Conservation (phyloP, 2,797 vertebrate genomes). For the Cuniculus paca region DNA sequence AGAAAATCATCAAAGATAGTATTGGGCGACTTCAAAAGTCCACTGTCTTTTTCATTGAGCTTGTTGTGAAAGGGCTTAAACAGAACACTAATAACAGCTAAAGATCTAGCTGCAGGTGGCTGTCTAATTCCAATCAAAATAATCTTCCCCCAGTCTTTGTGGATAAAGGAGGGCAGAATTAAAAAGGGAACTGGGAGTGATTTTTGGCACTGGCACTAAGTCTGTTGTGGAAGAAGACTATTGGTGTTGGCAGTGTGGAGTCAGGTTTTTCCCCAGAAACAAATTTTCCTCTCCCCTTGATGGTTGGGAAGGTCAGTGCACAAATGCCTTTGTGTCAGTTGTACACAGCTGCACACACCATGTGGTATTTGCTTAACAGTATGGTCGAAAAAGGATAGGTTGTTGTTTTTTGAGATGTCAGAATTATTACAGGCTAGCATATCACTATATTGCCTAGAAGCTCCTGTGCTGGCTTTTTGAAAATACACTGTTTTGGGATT, state of each 20-base stretch:
- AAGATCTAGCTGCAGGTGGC: constrained; percentile 86
- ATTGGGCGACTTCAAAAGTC: constrained; percentile 85
- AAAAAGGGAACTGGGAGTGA: constrained; percentile 68
- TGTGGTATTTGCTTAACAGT: constrained; percentile 51
- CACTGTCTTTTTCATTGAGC: constrained; percentile 83
- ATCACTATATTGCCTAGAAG: constrained; percentile 63
- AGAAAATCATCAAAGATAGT: constrained; percentile 82
- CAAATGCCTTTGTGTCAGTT: constrained; percentile 62
- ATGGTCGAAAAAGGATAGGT: not conserved
- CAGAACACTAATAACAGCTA: constrained; percentile 79
- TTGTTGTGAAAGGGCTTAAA: constrained; percentile 84
- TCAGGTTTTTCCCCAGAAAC: constrained; percentile 31
- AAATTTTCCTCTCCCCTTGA: constrained; percentile 63
- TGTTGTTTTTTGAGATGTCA: constrained; percentile 13
- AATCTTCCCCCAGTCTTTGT: constrained; percentile 79
- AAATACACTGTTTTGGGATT: constrained; percentile 62
- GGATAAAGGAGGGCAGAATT: constrained; percentile 83
- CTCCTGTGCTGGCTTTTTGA: constrained; percentile 68
- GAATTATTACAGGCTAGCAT: constrained; percentile 61
- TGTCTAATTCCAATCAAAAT: constrained; percentile 89
- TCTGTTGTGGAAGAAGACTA: constrained; percentile 78
- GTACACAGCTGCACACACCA: constrained; percentile 74
- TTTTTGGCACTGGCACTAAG: constrained; percentile 64
- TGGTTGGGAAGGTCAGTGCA: constrained; percentile 23
- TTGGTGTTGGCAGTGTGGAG: constrained; percentile 70